Evolutionary conservation across 2,113 vertebrate species (phyloP).

Genomic region (Cinclus cinclus): DNA sequence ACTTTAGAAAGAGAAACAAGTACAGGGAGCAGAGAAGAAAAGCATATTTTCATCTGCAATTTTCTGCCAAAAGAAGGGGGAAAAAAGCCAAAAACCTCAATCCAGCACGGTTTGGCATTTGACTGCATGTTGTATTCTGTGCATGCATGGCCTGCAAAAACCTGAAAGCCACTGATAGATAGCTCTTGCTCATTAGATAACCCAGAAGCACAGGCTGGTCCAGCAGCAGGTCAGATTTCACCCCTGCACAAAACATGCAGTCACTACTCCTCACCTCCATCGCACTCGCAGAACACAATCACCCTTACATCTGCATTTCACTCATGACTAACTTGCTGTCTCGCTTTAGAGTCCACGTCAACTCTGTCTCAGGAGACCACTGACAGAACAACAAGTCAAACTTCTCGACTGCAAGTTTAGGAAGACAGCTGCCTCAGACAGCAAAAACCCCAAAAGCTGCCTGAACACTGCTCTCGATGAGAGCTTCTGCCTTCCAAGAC

Average conservation of each 20-base stretch:
- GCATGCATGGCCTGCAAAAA: neutral
- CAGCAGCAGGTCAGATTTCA: neutral
- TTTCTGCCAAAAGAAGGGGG: neutral
- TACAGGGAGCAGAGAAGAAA: neutral
- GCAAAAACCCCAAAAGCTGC: neutral
- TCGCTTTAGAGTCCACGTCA: neutral
- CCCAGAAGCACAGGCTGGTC: neutral
- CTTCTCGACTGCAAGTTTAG: neutral
- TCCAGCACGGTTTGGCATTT: neutral
- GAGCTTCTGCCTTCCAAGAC: neutral
- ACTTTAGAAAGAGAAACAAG: neutral
- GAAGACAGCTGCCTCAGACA: neutral
- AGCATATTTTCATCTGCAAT: neutral
- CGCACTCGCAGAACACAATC: neutral
- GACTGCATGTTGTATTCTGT: neutral
- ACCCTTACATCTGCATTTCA: fast-evolving
- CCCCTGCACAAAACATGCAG: neutral
- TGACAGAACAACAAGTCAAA: neutral
- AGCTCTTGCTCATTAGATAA: neutral
- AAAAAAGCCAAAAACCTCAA: neutral
- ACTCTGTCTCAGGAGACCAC: neutral
- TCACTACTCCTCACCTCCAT: neutral
- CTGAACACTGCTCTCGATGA: fast-evolving
- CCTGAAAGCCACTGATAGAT: neutral
- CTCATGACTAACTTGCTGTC: neutral